phyloP scores from a whole-genome alignment of 37 sponge, comb jelly and placozoan species.

The Aphrocallistes beatrix region DNA sequence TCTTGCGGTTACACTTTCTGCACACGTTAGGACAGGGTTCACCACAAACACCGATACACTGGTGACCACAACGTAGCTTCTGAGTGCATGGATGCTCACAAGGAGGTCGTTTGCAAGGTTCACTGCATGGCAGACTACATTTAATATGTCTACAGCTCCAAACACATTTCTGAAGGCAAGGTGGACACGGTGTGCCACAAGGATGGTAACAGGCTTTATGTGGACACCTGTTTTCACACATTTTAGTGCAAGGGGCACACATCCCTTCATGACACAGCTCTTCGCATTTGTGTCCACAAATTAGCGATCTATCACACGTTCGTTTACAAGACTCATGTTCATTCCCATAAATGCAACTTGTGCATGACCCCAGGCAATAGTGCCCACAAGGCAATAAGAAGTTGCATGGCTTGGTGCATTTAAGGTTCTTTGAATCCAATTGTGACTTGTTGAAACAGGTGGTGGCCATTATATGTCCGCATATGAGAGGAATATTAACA shows the following conservation, averaged over 20 bases:
- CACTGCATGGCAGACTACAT: slow-evolving; percentile 39
- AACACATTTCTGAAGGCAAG: slow-evolving; percentile 16
- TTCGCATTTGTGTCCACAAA: slow-evolving; percentile 65
- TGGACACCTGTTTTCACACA: slow-evolving; percentile 55
- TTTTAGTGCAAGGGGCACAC: slow-evolving; percentile 56
- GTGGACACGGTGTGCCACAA: neutral
- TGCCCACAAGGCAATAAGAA: neutral
- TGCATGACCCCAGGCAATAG: slow-evolving; percentile 27
- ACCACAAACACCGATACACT: slow-evolving; percentile 53
- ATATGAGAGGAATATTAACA: neutral
- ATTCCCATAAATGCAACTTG: slow-evolving; percentile 44
- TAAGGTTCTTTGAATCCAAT: neutral
- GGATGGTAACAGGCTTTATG: slow-evolving; percentile 48
- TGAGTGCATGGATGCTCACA: slow-evolving; percentile 30
- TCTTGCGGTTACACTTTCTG: slow-evolving; percentile 23
- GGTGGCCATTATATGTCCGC: neutral
- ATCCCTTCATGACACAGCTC: slow-evolving; percentile 38
- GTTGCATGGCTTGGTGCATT: neutral
- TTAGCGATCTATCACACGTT: slow-evolving; percentile 49
- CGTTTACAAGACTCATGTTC: slow-evolving; percentile 43
- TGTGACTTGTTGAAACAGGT: neutral
- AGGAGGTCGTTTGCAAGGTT: slow-evolving; percentile 33
- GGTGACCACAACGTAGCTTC: slow-evolving; percentile 50
- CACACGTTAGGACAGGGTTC: slow-evolving; percentile 44
- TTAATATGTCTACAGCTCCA: slow-evolving; percentile 24